Base-by-base conservation (phyloP, 2,113 vertebrate species). In the Phaethornis superciliosus region DNA sequence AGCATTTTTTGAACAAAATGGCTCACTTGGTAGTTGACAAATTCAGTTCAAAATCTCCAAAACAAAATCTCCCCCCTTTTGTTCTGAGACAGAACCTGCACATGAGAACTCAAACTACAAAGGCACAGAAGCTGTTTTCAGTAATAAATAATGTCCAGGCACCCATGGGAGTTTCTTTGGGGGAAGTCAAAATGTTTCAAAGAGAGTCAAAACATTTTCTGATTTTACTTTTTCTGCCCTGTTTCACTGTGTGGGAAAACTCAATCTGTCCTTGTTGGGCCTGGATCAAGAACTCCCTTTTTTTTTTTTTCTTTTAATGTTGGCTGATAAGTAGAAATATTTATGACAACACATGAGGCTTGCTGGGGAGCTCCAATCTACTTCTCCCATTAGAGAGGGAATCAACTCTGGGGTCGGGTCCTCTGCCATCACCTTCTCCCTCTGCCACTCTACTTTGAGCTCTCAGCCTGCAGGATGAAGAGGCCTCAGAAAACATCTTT, bases 1-100 rank as follows among this genome's bases (percentile, higher is more conserved):
- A 90, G 72, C 90, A 30, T 93, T 94, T 96, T 96, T 91, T 85
- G 55, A 93, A 92, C 94, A 95, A 94, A 93, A 94, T 94, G 90
- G 91, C 95, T 94, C 72, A 6, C 76, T 93, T 44, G 32, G 68
- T 91, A 54, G 82, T 81, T 96, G 94, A 93, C 82, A 82, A 70
- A 90, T 56, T 14, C 12, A 3, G 7, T 81, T 92, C 13, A 62
- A 82, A 86, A 81, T 88, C 68, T 91, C 76, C 71, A 63, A 96
- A 96, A 51, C 68, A 90, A 74, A 93, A 70, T 44, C 49, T 91
- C 74, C 79, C 82, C 79, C 62, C 35, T 86, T 54, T 19, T 80
- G 69, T 88, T 90, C 80, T 70, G 64, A 90, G 90, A 74, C 10
- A 14, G 52, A 88, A 92, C 85, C 94, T 85, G 88, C 55, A 9